These are phyloP conservation scores for Doris montereyensis DNA, from an alignment of 2,888 invertebrate genomes.

Conservation along the genomic window DNA sequence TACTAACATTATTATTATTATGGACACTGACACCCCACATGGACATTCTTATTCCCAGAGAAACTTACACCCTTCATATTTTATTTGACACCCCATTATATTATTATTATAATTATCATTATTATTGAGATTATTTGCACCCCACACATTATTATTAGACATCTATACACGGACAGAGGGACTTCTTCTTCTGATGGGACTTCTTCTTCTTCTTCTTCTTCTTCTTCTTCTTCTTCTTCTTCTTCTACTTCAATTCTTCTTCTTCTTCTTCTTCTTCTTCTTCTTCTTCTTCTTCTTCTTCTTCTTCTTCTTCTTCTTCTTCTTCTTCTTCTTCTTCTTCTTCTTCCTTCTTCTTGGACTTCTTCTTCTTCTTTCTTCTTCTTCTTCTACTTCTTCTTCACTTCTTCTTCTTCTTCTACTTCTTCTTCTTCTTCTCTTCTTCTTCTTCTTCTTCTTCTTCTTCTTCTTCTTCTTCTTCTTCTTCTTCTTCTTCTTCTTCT, in stretches of 20 bases:
- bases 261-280: background rate
- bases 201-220: conserved; percentile 17
- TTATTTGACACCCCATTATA: too few relatives aligned
- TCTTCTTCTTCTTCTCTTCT: background rate
- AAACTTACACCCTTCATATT: too few relatives aligned
- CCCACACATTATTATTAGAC: too few relatives aligned
- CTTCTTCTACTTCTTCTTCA: background rate
- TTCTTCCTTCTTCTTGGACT: background rate
- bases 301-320: background rate
- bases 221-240: background rate
- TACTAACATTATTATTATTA: too few relatives aligned
- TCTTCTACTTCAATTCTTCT: background rate
- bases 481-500: background rate
- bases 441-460: background rate
- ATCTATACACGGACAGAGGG: too few relatives aligned
- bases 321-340: background rate
- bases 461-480: background rate
- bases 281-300: background rate
- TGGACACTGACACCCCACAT: too few relatives aligned
- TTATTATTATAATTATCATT: too few relatives aligned
- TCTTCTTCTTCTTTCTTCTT: conserved; percentile 2
- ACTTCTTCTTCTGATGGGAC: background rate
- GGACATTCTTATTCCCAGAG: too few relatives aligned
- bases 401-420: conserved; percentile 3
- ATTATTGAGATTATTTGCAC: too few relatives aligned